Percentiles rank a stretch among this genome's conserved stretches.
Conservation (phyloP, 2,113 vertebrate genomes). For the Strigops habroptila region DNA sequence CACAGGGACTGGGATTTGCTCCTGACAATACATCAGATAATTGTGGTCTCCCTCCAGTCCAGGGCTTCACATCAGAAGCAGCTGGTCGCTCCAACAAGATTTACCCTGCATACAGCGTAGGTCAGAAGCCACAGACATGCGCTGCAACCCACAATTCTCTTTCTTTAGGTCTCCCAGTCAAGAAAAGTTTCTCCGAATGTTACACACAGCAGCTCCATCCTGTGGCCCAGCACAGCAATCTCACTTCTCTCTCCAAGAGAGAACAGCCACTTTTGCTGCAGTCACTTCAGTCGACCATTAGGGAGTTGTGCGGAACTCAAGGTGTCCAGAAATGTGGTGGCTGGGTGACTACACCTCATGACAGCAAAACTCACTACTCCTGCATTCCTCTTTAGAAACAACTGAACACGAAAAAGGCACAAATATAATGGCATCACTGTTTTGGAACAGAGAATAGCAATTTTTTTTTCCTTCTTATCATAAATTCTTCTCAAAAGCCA, state of each 20-base stretch:
- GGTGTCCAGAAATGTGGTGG: background rate
- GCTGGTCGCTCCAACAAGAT: background rate
- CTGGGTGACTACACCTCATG: background rate
- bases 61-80: background rate
- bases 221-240: background rate
- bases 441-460: background rate
- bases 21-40: background rate
- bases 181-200: background rate
- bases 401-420: background rate
- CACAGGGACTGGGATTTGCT: background rate
- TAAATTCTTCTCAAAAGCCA: background rate
- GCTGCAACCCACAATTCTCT: background rate
- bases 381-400: background rate
- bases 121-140: background rate
- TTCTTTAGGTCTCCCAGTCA: background rate
- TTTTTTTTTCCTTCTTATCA: background rate
- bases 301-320: background rate
- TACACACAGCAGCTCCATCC: background rate
- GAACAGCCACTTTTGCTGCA: background rate
- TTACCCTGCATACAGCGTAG: background rate
- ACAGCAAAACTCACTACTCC: background rate
- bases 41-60: background rate
- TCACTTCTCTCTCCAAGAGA: fast-evolving
- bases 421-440: background rate
- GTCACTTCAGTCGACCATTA: background rate